Evolutionary conservation across 2,888 invertebrate genomes (phyloP), one percentile per base, ranked within the genome.

Genomic region (Caradrina kadenii): DNA sequence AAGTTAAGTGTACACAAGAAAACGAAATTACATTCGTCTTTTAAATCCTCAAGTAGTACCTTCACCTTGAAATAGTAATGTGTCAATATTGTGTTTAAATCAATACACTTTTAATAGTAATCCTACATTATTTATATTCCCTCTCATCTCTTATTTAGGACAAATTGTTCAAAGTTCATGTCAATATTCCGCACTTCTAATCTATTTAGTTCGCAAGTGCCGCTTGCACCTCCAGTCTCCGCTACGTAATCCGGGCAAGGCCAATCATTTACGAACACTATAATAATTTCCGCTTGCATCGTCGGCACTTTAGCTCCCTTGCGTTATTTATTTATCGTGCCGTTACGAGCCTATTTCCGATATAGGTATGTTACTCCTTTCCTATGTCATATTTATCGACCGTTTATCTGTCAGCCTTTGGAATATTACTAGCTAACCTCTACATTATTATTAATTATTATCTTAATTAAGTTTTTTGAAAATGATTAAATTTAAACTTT

Each of bases 121-220:
- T 39, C 35, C 35, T 35, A 8, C 8, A 35, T 35, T 8, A 8
- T 35, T 35, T 35, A 7, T 35, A 35, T 35, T 35, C 8, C 35
- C 35, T 35, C 35, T 35, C 31, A 31, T 6, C 22, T 53, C 17
- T 54, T 17, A 11, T 26, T 10, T 1, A 11, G n/a, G 19, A 21
- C 45, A 50, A 4, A 8, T 19, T 1, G 3, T 19, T 22, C 7
- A 35, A 26, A n/a, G 6, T 50, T 31, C 2, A 45, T 45, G n/a
- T 63, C n/a, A 48, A 63, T 67, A 67, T 63, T 8, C 22, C 45
- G 15, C 22, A 50, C n/a, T 21, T 42, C n/a, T 31, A 31, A 65
- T 68, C 19, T 39, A 48, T 48, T 19, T 11, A 54, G 53, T n/a
- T n/a, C 10, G 45, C 22, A 6, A 15, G 45, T 39, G 35, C 13